Percentiles rank a stretch among this genome's conserved stretches.
Evolutionary conservation across 2,797 vertebrate genomes (phyloP).

Genomic region (Crocidura indochinensis): DNA sequence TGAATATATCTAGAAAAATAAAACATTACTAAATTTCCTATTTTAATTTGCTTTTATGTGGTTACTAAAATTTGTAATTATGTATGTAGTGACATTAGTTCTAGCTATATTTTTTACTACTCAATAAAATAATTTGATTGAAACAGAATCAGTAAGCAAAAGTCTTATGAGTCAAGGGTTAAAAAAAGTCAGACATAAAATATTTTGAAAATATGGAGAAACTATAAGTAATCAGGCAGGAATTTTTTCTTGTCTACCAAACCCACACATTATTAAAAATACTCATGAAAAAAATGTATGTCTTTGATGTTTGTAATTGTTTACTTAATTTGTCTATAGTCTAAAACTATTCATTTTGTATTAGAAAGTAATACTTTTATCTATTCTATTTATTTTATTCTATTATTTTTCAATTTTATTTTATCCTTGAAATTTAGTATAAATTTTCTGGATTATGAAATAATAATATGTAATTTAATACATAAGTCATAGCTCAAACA

Average conservation of each 20-base stretch:
- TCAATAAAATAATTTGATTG: background rate
- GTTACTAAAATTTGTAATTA: constrained; percentile 15
- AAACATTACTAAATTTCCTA: constrained; percentile 5
- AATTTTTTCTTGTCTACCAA: background rate
- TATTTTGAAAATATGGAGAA: background rate
- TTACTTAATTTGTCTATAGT: background rate
- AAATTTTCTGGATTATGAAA: too few species aligned
- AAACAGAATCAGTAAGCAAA: background rate
- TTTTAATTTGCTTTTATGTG: constrained; percentile 23
- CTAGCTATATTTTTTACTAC: background rate
- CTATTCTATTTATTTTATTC: too few species aligned
- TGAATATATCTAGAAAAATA: background rate
- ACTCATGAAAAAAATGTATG: background rate
- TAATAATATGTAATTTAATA: too few species aligned
- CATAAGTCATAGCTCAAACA: too few species aligned
- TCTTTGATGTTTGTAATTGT: background rate
- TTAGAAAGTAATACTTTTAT: background rate
- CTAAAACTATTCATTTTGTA: background rate
- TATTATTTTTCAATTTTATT: too few species aligned
- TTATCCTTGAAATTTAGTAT: too few species aligned
- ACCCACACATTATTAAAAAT: background rate
- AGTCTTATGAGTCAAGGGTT: background rate
- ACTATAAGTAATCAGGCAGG: background rate
- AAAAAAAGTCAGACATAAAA: background rate
- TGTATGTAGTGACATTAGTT: background rate